phyloP scores from a whole-genome alignment of 2,888 invertebrate species.

The Hoplodrina blanda region DNA sequence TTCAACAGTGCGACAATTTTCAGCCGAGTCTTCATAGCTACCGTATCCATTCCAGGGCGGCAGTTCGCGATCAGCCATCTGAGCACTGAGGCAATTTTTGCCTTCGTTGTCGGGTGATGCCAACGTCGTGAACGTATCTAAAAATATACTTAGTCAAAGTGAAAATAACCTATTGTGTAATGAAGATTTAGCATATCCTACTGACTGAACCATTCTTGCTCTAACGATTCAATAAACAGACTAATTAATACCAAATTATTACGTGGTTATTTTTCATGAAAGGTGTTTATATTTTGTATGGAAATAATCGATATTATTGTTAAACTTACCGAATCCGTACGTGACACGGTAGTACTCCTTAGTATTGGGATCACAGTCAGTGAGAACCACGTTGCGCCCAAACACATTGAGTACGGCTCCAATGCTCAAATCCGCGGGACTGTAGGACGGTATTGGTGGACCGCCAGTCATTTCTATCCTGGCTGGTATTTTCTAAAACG shows the following conservation, averaged over 20 bases:
- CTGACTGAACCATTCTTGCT: background rate
- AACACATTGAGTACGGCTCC: constrained; percentile 95
- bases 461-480: constrained; percentile 85
- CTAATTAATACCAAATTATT: too few species aligned
- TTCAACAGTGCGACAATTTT: constrained; percentile 95
- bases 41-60: constrained; percentile 98
- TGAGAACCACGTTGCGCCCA: constrained; percentile 95
- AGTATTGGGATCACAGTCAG: constrained; percentile 96
- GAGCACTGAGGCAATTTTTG: constrained; percentile 74
- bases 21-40: constrained; percentile 96
- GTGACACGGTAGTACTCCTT: constrained; percentile 95
- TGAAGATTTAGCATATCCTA: background rate
- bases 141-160: constrained; percentile 13
- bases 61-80: constrained; percentile 85
- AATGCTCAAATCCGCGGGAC: constrained; percentile 94
- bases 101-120: constrained; percentile 83
- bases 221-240: background rate
- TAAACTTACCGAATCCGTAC: constrained; percentile 90
- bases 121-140: constrained; percentile 92
- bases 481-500: constrained; percentile 80
- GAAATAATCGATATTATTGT: background rate
- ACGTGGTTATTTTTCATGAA: background rate
- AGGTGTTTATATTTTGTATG: background rate
- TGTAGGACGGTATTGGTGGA: constrained; percentile 86
- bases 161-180: background rate